Evolutionary conservation across 1,140 invertebrate species (phyloP).

Genomic region (Ridgeia piscesae): DNA sequence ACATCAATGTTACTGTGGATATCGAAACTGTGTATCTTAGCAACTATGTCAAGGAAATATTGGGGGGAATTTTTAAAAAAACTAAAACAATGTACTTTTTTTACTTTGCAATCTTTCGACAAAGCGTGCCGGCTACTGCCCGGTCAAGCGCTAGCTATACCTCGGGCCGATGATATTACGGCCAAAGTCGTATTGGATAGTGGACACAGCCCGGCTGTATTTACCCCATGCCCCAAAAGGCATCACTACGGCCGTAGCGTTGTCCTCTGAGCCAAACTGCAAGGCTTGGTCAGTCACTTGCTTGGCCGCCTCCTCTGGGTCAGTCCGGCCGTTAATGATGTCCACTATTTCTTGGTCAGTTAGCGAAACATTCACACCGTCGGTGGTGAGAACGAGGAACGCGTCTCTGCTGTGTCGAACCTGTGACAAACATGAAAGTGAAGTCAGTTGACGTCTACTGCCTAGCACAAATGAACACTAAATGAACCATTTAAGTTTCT

Average conservation of each 20-base stretch:
- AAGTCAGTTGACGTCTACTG: neutral
- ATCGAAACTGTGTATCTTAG: too few relatives aligned
- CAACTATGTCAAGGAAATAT: too few relatives aligned
- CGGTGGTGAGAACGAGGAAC: slow-evolving; percentile 62
- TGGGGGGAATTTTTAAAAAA: too few relatives aligned
- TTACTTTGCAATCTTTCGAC: too few relatives aligned
- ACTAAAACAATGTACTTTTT: too few relatives aligned
- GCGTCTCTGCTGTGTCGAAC: slow-evolving; percentile 63
- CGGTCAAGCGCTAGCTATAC: neutral
- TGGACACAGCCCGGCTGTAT: slow-evolving; percentile 31
- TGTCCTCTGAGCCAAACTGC: slow-evolving; percentile 64
- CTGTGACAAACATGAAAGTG: slow-evolving; percentile 43
- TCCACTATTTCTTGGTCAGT: slow-evolving; percentile 63
- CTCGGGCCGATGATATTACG: neutral
- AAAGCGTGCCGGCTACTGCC: neutral
- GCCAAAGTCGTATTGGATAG: neutral
- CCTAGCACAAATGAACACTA: neutral
- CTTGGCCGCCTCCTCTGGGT: slow-evolving; percentile 60
- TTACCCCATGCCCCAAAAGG: slow-evolving; percentile 66
- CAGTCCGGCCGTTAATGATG: slow-evolving; percentile 57
- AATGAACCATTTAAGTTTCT: neutral
- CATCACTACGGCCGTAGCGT: slow-evolving; percentile 61
- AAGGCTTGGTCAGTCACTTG: slow-evolving; percentile 62
- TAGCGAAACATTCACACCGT: slow-evolving; percentile 63
- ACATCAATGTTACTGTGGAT: too few relatives aligned